Percentiles rank a stretch among this genome's conserved stretches.
Conservation (phyloP, 2,113 vertebrate species). For the Saccopteryx leptura region DNA sequence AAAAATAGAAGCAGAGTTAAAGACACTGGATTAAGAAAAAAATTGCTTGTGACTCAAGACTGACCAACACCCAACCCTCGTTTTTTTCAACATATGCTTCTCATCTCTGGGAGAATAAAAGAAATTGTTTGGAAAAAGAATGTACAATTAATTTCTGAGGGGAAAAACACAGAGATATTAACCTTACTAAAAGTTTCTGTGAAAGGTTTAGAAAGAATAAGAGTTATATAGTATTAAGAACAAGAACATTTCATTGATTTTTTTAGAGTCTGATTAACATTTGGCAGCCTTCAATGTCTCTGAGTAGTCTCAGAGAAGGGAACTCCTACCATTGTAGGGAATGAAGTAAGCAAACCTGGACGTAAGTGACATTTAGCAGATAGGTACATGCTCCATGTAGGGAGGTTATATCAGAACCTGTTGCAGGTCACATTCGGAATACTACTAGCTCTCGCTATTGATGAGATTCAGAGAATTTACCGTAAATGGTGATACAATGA, state of each 20-base stretch:
- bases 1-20: not conserved
- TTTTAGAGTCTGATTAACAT: not conserved
- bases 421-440: not conserved
- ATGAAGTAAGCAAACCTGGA: not conserved
- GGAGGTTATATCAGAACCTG: constrained; percentile 74
- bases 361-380: constrained; percentile 59
- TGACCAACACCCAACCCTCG: too few species aligned
- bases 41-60: not conserved
- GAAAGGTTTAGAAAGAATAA: not conserved
- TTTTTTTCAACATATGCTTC: not conserved
- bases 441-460: not conserved
- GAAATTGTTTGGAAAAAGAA: not conserved
- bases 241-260: not conserved
- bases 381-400: not conserved
- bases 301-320: not conserved
- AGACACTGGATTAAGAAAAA: not conserved
- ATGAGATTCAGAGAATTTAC: not conserved
- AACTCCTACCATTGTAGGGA: not conserved
- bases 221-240: not conserved
- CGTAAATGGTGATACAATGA: not conserved
- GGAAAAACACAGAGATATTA: not conserved
- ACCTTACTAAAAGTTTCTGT: not conserved
- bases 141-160: not conserved
- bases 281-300: not conserved
- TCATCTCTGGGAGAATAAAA: not conserved